These are phyloP conservation scores for Turritopsis rubra DNA, from an alignment of 30 jellyfish, hydroid and myxozoan species.

Conservation along the genomic window DNA sequence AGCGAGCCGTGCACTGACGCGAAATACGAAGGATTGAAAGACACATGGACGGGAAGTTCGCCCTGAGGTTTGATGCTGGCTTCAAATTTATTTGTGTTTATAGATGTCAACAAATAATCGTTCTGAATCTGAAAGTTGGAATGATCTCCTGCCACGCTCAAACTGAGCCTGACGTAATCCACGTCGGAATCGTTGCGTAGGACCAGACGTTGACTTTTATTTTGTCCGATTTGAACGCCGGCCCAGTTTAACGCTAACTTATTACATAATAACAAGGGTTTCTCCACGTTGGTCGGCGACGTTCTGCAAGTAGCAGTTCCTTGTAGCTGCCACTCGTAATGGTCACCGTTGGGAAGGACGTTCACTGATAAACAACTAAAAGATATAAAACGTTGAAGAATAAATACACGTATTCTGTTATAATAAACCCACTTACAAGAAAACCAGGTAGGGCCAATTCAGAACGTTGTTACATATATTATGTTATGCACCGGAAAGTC, in stretches of 20 bases:
- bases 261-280: conserved; percentile 59
- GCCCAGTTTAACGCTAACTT: conserved; percentile 76
- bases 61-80: conserved; percentile 64
- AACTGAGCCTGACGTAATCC: conserved; percentile 31
- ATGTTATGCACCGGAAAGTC: no score
- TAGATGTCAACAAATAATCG: conserved; percentile 32
- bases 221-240: conserved; percentile 64
- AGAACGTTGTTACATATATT: no score
- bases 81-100: conserved; percentile 30
- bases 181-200: conserved; percentile 55
- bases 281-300: conserved; percentile 35
- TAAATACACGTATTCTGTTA: no score
- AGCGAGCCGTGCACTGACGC: conserved; percentile 57
- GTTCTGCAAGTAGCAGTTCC: conserved; percentile 49
- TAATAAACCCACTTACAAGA: no score
- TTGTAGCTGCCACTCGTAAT: conserved; percentile 55
- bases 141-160: conserved; percentile 59
- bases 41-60: conserved; percentile 62
- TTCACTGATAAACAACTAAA: conserved; percentile 53
- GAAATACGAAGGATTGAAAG: conserved; percentile 59
- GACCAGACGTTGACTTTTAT: conserved; percentile 60
- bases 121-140: conserved; percentile 71
- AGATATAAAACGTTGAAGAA: background rate
- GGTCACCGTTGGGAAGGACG: conserved; percentile 72
- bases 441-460: background rate